Percentiles rank a stretch among this genome's conserved stretches.
Conservation (phyloP, 1,140 invertebrate species). For the Heliothis virescens region DNA sequence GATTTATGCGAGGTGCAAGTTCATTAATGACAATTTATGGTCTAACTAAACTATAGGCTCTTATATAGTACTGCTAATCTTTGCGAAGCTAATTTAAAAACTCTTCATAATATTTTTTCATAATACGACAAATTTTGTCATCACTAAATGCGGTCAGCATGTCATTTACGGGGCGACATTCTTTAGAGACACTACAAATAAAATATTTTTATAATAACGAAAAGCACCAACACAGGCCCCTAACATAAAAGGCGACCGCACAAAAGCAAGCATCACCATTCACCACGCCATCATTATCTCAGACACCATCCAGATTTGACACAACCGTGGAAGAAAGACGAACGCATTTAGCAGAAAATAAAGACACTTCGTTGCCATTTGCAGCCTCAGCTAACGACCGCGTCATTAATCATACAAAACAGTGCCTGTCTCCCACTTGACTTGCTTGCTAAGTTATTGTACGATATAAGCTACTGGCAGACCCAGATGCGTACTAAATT, state of each 20-base stretch:
- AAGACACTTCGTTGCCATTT: constrained; percentile 64
- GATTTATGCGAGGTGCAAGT: too few species aligned
- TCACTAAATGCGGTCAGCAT: too few species aligned
- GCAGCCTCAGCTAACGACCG: constrained; percentile 63
- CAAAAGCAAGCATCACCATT: constrained; percentile 38
- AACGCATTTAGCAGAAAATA: constrained; percentile 64
- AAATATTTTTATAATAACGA: not conserved
- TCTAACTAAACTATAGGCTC: too few species aligned
- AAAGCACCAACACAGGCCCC: not conserved
- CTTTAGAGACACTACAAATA: too few species aligned
- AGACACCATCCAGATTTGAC: constrained; percentile 43
- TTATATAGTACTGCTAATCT: too few species aligned
- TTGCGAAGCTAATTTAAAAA: too few species aligned
- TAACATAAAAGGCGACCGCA: constrained; percentile 38
- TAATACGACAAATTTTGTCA: too few species aligned
- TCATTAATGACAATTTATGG: too few species aligned
- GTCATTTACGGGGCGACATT: not conserved
- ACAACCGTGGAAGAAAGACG: constrained; percentile 47
- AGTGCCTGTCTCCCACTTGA: constrained; percentile 55
- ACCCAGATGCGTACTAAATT: constrained; percentile 47
- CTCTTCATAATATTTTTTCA: too few species aligned
- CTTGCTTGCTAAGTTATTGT: constrained; percentile 53
- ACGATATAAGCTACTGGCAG: constrained; percentile 48
- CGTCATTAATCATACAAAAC: constrained; percentile 67
- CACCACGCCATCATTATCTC: constrained; percentile 31